phyloP scores from a whole-genome alignment of 2,888 invertebrate genomes.

The Coenonympha glycerion region DNA sequence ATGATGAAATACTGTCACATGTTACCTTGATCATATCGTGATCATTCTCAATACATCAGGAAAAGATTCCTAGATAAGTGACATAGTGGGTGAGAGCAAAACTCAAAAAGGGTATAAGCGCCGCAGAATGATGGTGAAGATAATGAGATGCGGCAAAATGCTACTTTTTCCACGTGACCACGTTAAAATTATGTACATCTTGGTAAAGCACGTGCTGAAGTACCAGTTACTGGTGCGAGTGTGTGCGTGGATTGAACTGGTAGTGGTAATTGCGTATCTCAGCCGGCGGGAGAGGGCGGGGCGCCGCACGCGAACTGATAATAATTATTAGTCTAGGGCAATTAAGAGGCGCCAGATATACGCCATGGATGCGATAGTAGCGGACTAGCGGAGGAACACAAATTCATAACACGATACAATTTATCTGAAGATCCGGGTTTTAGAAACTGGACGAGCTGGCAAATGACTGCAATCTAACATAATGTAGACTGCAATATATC shows the following conservation, averaged over 20 bases:
- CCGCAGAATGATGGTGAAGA: too few relatives aligned
- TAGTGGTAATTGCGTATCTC: slow-evolving; percentile 47
- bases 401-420: slow-evolving; percentile 9
- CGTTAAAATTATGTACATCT: slow-evolving; percentile 33
- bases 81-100: too few relatives aligned
- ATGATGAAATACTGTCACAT: too few relatives aligned
- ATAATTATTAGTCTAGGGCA: slow-evolving; percentile 69
- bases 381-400: slow-evolving; percentile 15
- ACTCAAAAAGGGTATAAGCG: too few relatives aligned
- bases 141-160: neutral
- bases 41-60: too few relatives aligned
- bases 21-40: too few relatives aligned
- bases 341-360: slow-evolving; percentile 73
- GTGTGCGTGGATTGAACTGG: slow-evolving; percentile 27
- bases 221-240: slow-evolving; percentile 23
- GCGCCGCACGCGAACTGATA: slow-evolving; percentile 65
- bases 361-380: slow-evolving; percentile 48
- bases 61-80: too few relatives aligned
- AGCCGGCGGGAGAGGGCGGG: slow-evolving; percentile 43
- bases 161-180: slow-evolving; percentile 33
- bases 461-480: neutral
- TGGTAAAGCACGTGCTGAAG: slow-evolving; percentile 48
- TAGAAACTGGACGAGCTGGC: neutral
- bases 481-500: too few relatives aligned
- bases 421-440: slow-evolving; percentile 11